These are phyloP conservation scores for Acanthisitta chloris DNA, from an alignment of 2,113 vertebrate genomes.

Conservation along the genomic window DNA sequence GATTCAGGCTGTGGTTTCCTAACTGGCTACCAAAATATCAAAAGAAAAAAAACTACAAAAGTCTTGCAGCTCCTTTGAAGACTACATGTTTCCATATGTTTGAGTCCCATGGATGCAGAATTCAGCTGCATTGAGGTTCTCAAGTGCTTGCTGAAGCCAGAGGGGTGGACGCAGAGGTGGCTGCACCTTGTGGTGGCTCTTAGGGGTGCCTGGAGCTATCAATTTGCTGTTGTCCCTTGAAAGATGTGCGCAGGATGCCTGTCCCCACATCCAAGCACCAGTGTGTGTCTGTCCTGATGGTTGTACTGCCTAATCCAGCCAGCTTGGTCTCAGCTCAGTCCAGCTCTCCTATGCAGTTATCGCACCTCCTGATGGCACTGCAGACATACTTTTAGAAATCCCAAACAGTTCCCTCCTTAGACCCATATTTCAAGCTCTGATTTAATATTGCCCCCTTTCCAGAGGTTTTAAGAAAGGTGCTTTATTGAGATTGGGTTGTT, in stretches of 20 bases:
- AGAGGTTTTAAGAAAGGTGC: background rate
- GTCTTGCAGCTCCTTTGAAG: background rate
- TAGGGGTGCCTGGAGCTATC: rapidly evolving
- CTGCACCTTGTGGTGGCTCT: rapidly evolving
- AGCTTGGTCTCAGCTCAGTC: background rate
- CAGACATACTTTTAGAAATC: constrained; percentile 25
- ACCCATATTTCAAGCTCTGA: background rate
- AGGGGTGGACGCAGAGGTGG: background rate
- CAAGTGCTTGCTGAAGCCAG: background rate
- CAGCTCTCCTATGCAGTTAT: background rate
- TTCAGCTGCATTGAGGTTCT: rapidly evolving
- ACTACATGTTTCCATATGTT: rapidly evolving
- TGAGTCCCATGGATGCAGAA: background rate
- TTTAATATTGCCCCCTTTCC: background rate
- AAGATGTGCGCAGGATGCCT: rapidly evolving
- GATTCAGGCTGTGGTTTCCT: background rate
- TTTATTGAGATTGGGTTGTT: background rate
- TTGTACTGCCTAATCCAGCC: background rate
- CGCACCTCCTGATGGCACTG: constrained; percentile 63
- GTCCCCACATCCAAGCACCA: rapidly evolving
- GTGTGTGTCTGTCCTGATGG: background rate
- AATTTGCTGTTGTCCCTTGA: background rate
- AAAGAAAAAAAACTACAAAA: background rate
- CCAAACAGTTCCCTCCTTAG: background rate
- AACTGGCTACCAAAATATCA: background rate